Base-by-base conservation (phyloP, 2,888 invertebrate genomes). In the Microdon myrmicae region DNA sequence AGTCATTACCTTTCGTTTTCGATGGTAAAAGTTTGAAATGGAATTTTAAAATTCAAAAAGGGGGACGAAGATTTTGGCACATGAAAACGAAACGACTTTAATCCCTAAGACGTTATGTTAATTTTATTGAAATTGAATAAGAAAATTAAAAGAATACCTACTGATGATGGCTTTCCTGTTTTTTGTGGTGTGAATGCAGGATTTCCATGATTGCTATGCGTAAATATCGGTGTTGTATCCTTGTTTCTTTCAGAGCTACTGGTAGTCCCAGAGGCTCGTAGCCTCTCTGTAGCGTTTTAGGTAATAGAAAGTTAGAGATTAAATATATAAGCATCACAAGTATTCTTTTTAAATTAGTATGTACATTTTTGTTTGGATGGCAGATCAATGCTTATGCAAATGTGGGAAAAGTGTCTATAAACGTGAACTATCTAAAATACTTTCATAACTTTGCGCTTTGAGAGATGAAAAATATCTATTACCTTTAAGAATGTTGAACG, bases 161-260 rank as follows among this genome's bases (percentile, higher is more conserved):
- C 86, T 74, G 79, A 81, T 47, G 83, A 81, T 1, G 86, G 85
- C 77, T 94, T 94, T 39, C 94, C 94, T 68, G 92, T 87, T 83
- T 95, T 96, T 78, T 95, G 94, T 7, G 96, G 96, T 69, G 91
- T 90, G 81, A 96, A 96, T 54, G 90, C 90, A 25, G 95, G 91
- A 82, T 96, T 94, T 29, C 94, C 93, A 83, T 94, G 94, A 68
- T 90, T 87, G 39, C 92, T 90, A 61, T 90, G 88, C 35, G 92
- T 83, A 80, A 96, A 96, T 12, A 96, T 95, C 78, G 89, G 94
- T 68, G 90, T 87, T 76, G 86, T 85, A 71, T 87, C 86, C 71
- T 86, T 86, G 72, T 84, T 85, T 70, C 79, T 72, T 38, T 83
- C 79, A 1, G 72, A 71, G 12, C 71, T 74, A 13, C 71, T 72